Evolutionary conservation across 2,113 vertebrate genomes (phyloP).

Genomic region (Osmerus eperlanus): DNA sequence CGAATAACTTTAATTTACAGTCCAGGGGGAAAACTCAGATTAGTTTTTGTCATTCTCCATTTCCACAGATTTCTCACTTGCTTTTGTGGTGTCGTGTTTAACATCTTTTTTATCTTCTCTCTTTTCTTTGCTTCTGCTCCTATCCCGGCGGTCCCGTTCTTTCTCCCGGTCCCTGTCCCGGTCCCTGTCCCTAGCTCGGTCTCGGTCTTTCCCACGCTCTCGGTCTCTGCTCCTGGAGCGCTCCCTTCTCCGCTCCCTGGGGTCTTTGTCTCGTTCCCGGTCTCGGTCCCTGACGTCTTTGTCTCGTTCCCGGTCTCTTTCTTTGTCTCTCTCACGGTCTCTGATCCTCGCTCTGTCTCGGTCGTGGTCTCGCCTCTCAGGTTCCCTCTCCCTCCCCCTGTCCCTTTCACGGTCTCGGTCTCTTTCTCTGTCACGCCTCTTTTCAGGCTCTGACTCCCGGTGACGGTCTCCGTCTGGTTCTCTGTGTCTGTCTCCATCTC

Average conservation of each 20-base stretch:
- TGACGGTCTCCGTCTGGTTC: slow-evolving; percentile 9
- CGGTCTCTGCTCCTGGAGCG: slow-evolving; percentile 62
- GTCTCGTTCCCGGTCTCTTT: slow-evolving; percentile 33
- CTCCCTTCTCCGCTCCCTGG: slow-evolving; percentile 55
- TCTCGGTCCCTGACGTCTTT: slow-evolving; percentile 11
- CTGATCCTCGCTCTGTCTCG: slow-evolving; percentile 49
- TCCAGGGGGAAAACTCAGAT: slow-evolving; percentile 51
- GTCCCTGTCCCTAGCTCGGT: slow-evolving; percentile 55
- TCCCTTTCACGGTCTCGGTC: slow-evolving; percentile 36
- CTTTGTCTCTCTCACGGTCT: slow-evolving; percentile 42
- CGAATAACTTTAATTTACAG: slow-evolving; percentile 3
- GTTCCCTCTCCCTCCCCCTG: slow-evolving; percentile 37
- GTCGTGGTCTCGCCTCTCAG: slow-evolving; percentile 50
- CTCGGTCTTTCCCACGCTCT: slow-evolving; percentile 69
- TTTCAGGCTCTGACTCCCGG: not conserved
- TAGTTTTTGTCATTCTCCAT: slow-evolving; percentile 58
- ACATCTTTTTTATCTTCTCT: slow-evolving; percentile 78
- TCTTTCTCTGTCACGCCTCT: slow-evolving; percentile 21
- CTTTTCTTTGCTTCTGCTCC: slow-evolving; percentile 74
- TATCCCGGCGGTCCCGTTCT: slow-evolving; percentile 72
- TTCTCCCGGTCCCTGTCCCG: slow-evolving; percentile 55
- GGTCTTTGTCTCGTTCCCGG: slow-evolving; percentile 60
- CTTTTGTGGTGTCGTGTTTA: slow-evolving; percentile 74
- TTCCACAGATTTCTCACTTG: slow-evolving; percentile 68
- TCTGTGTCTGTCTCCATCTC: slow-evolving; percentile 4